These are phyloP conservation scores for Paguma larvata DNA, from an alignment of 2,797 vertebrate genomes.

Conservation along the genomic window DNA sequence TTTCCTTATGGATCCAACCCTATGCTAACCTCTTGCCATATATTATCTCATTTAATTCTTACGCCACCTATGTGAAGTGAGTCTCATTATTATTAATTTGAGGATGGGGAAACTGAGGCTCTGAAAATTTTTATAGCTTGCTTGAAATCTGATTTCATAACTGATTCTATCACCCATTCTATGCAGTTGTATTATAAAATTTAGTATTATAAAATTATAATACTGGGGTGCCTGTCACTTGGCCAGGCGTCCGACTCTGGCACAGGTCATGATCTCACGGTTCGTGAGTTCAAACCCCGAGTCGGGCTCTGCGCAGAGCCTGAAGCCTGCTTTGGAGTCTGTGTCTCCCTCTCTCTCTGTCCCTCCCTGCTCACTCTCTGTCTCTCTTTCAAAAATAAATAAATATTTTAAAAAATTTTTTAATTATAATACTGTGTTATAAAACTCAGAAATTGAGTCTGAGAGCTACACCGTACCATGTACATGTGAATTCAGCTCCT, in stretches of 20 bases:
- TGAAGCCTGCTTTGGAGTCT: too few relatives aligned
- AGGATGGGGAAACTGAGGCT: background rate
- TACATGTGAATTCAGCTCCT: background rate
- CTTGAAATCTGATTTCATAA: background rate
- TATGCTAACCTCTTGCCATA: background rate
- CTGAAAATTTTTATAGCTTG: background rate
- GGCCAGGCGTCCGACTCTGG: too few relatives aligned
- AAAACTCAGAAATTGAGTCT: slow-evolving; percentile 6
- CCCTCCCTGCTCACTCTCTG: too few relatives aligned
- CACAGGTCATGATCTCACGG: too few relatives aligned
- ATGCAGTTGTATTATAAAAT: background rate
- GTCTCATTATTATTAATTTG: background rate
- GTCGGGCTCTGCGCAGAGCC: too few relatives aligned
- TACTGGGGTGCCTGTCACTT: too few relatives aligned
- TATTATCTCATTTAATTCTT: background rate
- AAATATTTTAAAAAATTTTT: too few relatives aligned
- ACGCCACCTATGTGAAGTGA: background rate
- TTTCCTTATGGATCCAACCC: background rate
- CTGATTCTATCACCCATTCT: background rate
- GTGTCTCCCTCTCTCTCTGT: too few relatives aligned
- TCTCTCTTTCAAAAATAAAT: too few relatives aligned
- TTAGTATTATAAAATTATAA: background rate
- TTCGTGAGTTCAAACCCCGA: too few relatives aligned
- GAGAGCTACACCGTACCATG: background rate
- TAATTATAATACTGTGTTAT: background rate